Percentiles rank a stretch among this genome's conserved stretches.
phyloP scores from a whole-genome alignment of 2,888 invertebrate genomes.

The Acleris sparsana region DNA sequence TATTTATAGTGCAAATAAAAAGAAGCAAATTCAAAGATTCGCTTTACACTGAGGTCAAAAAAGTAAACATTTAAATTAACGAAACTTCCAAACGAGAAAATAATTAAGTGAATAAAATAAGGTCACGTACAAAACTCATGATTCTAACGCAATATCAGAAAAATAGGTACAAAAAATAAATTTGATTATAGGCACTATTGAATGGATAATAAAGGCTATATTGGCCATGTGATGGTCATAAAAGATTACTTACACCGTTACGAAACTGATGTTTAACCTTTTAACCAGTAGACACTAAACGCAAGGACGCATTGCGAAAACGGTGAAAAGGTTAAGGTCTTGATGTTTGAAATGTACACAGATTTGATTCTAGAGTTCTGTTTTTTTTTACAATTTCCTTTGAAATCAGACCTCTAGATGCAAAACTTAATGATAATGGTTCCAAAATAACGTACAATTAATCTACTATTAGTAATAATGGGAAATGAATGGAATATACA shows the following conservation, averaged over 20 bases:
- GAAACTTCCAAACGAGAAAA: constrained; percentile 8
- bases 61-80: background rate
- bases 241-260: constrained; percentile 10
- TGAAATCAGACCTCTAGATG: background rate
- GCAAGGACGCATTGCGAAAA: background rate
- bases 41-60: background rate
- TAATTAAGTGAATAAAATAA: constrained; percentile 15
- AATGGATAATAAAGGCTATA: constrained; percentile 30
- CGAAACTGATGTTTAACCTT: constrained; percentile 20
- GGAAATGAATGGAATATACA: constrained; percentile 41
- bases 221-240: constrained; percentile 29
- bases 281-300: background rate
- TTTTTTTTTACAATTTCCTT: background rate
- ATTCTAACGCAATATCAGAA: constrained; percentile 21
- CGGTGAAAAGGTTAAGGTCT: background rate
- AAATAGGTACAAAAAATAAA: constrained; percentile 33
- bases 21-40: background rate
- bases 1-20: background rate
- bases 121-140: constrained; percentile 20
- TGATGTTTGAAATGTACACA: background rate
- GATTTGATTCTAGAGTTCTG: background rate
- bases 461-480: constrained; percentile 35
- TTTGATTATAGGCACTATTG: constrained; percentile 34
- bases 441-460: constrained; percentile 34
- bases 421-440: constrained; percentile 13